Conservation (phyloP, 2,797 vertebrate species). For the Petrocephalus sullivani region DNA sequence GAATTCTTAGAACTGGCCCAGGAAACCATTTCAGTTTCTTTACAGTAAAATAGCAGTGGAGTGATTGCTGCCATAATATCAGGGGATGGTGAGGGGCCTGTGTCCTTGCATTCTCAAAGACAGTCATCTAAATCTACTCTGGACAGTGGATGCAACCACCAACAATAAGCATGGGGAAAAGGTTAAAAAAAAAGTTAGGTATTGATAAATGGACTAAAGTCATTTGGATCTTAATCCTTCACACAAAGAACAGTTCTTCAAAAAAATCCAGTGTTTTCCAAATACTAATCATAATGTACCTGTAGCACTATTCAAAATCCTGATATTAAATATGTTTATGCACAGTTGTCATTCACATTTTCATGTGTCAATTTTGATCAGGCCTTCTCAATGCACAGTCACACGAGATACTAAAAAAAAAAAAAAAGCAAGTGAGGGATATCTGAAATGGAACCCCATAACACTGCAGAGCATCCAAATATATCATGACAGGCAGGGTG, state of each 20-base stretch:
- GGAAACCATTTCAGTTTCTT: not conserved
- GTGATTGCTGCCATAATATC: not conserved
- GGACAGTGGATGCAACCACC: not conserved
- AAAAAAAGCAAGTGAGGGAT: not conserved
- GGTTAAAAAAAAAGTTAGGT: not conserved
- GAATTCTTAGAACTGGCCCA: not conserved
- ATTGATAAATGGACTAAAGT: not conserved
- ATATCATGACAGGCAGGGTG: not conserved
- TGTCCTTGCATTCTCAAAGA: not conserved
- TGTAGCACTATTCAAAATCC: not conserved
- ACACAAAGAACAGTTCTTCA: not conserved
- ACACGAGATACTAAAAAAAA: not conserved
- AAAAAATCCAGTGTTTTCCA: not conserved
- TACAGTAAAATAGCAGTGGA: not conserved
- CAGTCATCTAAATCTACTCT: not conserved
- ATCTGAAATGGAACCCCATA: not conserved
- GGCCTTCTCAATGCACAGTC: not conserved
- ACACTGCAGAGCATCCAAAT: not conserved
- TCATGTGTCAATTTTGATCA: not conserved
- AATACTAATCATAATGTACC: not conserved
- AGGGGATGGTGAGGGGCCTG: not conserved
- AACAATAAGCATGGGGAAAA: not conserved
- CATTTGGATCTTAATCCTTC: not conserved
- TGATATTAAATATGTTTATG: not conserved
- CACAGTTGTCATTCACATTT: not conserved